Base-by-base conservation (phyloP, 2,888 invertebrate genomes). In the Philaethria dido region DNA sequence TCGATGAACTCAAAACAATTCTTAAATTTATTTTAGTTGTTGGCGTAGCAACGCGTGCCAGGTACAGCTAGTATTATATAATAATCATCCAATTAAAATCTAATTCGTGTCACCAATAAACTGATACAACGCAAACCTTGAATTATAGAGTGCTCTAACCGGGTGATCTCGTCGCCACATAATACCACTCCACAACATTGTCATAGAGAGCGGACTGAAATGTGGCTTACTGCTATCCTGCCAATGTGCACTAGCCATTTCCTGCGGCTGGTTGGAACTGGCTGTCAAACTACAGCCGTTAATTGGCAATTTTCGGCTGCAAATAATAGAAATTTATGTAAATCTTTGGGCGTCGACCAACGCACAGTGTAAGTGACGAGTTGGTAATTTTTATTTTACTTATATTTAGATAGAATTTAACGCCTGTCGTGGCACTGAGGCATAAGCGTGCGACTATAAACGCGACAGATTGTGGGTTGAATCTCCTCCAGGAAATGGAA, bases 171-270 rank as follows among this genome's bases (percentile, higher is more conserved):
- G 55, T 52, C 44, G 45, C 18, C 18, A 9, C 47, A 20, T 6
- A 18, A 13, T 33, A 13, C 54, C 5, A n/a, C n/a, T 9, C 36
- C 22, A 20, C 20, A 9, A 39, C 39, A 42, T 39, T 57, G 39
- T 57, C 36, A 39, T 22, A 57, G 39, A 57, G 22, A 9, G 39
- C 0, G 20, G 4, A n/a, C 22, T 22, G 20, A 39, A 39, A 39
- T 42, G 55, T 42, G 39, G 55, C 39, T 57, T 9, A 14, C 3
- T 14, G 33, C 14, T 13, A 33, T 20, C 20, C 54, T 36, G 36
- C n/a, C n/a, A n/a, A n/a, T n/a, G n/a, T n/a, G n/a, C 20, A 13
- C n/a, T 20, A 4, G 54, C 20, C 54, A 54, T 55, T 55, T 55
- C 36, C 36, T 55, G 55, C 39, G 39, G 55, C 14, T 18, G 0